Percentiles rank a stretch among this genome's conserved stretches.
phyloP scores from a whole-genome alignment of 2,113 vertebrate genomes.

The Albula goreensis region DNA sequence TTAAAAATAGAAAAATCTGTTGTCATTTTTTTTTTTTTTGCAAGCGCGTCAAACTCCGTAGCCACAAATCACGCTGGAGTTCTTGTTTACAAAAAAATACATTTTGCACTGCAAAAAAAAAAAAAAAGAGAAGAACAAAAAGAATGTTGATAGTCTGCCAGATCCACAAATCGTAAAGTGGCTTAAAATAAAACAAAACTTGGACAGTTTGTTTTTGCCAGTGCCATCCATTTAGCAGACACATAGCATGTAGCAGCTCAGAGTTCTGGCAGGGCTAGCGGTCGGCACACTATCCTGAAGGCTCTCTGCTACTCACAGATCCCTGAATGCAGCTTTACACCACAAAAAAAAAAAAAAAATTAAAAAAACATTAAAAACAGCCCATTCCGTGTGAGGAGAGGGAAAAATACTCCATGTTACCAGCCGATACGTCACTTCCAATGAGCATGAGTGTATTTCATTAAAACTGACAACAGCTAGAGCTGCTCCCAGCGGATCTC shows the following conservation, averaged over 20 bases:
- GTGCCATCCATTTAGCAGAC: slow-evolving; percentile 24
- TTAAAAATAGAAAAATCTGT: neutral
- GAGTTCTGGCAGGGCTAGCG: slow-evolving; percentile 17
- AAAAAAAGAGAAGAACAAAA: neutral
- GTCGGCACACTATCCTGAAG: slow-evolving; percentile 16
- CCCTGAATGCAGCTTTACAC: neutral
- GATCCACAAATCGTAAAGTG: slow-evolving; percentile 6
- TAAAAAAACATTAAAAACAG: neutral
- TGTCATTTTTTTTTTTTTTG: slow-evolving; percentile 9
- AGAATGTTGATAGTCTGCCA: neutral
- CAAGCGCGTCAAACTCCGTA: slow-evolving; percentile 12
- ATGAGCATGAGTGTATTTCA: neutral
- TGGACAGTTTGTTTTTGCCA: neutral
- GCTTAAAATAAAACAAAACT: slow-evolving; percentile 19
- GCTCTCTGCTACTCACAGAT: slow-evolving; percentile 22
- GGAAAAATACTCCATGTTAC: slow-evolving; percentile 3
- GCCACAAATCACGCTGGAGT: slow-evolving; percentile 25
- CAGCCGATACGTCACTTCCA: slow-evolving; percentile 13
- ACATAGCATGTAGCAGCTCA: slow-evolving; percentile 32
- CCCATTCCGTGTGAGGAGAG: slow-evolving; percentile 14
- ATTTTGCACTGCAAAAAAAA: neutral
- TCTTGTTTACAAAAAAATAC: neutral
- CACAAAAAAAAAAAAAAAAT: neutral
- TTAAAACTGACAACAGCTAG: slow-evolving; percentile 5
- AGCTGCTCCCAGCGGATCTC: neutral